Percentiles rank a stretch among this genome's conserved stretches.
phyloP scores from a whole-genome alignment of 2,797 vertebrate species.

The Sebastes diploproa region DNA sequence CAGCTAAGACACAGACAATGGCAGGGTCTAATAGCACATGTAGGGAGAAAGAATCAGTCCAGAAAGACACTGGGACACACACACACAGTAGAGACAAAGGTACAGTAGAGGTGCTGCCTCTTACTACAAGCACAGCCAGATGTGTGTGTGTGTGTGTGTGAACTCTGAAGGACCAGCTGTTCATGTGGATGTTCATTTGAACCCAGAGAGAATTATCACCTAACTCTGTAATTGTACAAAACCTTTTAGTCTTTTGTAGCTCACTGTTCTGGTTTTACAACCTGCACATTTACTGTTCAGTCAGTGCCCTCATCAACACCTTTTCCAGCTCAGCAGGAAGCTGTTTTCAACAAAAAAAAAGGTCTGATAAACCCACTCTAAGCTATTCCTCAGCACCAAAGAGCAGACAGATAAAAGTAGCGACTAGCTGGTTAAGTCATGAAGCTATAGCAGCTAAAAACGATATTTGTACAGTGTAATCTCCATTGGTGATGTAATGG shows the following conservation, averaged over 20 bases:
- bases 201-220: neutral
- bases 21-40: slow-evolving; percentile 41
- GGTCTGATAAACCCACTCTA: neutral
- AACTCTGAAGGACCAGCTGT: neutral
- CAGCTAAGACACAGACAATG: slow-evolving; percentile 66
- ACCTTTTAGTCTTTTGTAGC: neutral
- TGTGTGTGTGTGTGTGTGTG: neutral
- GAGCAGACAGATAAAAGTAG: neutral
- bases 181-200: neutral
- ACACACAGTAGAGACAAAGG: neutral
- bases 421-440: neutral
- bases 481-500: slow-evolving; percentile 11
- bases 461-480: neutral
- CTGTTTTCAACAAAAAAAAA: neutral
- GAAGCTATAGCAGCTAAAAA: neutral
- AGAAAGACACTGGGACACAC: slow-evolving; percentile 4
- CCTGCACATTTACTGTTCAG: neutral
- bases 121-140: too few species aligned
- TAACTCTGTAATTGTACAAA: neutral
- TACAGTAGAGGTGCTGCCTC: neutral
- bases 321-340: neutral
- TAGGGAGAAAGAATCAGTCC: slow-evolving; percentile 11
- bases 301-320: neutral
- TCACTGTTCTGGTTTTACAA: neutral
- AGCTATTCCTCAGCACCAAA: neutral